A percentile compares a stretch with the other conserved stretches of the same genome.
These are phyloP conservation scores for Siniperca knerii DNA, from an alignment of 2,113 vertebrate genomes.

Conservation along the genomic window DNA sequence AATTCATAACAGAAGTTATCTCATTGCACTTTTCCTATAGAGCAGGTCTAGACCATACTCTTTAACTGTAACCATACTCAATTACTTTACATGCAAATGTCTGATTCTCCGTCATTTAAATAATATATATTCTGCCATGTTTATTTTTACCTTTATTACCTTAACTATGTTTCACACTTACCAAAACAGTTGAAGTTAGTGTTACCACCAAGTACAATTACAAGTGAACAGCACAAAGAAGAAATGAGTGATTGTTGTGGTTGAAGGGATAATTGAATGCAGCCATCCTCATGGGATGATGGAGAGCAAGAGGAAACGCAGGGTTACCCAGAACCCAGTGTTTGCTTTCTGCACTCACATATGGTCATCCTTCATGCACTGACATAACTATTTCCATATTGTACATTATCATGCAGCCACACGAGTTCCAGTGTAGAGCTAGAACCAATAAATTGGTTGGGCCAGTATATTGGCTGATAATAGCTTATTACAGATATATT, in stretches of 20 bases:
- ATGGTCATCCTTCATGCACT: constrained; percentile 13
- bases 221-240: constrained; percentile 21
- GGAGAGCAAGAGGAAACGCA: constrained; percentile 54
- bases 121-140: neutral
- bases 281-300: constrained; percentile 24
- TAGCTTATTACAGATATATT: neutral
- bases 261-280: constrained; percentile 19
- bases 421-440: neutral
- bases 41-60: no score
- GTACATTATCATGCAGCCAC: neutral
- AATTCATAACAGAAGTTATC: no score
- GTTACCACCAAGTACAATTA: neutral
- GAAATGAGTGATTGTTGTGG: constrained; percentile 49
- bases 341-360: constrained; percentile 59
- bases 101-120: neutral
- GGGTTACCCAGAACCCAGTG: neutral
- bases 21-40: no score
- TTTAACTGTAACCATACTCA: neutral
- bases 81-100: neutral
- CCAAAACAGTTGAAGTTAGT: neutral
- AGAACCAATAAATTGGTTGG: neutral
- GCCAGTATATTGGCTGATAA: neutral
- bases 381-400: constrained; percentile 19
- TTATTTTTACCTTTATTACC: neutral
- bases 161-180: neutral